Evolutionary conservation across 2,113 vertebrate species (phyloP).

Genomic region (Silurus meridionalis): DNA sequence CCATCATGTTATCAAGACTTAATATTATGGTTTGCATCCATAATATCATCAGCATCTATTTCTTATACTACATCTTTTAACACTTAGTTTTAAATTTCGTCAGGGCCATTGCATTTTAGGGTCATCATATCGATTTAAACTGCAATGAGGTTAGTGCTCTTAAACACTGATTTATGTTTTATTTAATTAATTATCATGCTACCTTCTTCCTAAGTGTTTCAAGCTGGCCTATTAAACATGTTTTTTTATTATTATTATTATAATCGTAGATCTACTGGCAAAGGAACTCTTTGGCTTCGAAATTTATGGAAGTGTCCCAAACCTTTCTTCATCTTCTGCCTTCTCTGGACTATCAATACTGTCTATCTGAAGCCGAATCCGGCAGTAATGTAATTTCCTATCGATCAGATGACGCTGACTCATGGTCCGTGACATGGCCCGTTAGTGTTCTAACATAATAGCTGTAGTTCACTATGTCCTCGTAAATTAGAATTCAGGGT

Average conservation of each 20-base stretch:
- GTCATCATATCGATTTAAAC: constrained; percentile 31
- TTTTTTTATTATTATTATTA: background rate
- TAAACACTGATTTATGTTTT: constrained; percentile 44
- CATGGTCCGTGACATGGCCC: constrained; percentile 18
- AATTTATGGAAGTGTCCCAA: constrained; percentile 27
- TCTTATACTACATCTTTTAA: constrained; percentile 21
- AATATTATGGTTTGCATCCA: background rate
- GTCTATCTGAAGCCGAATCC: constrained; percentile 26
- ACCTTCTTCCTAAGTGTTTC: constrained; percentile 33
- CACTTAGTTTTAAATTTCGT: constrained; percentile 20
- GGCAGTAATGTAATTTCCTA: constrained; percentile 47
- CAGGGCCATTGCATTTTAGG: constrained; percentile 30
- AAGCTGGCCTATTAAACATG: constrained; percentile 37
- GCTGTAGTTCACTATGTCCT: background rate
- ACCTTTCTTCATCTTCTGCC: background rate
- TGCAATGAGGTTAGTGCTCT: constrained; percentile 30
- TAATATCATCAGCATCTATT: constrained; percentile 1
- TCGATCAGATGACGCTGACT: constrained; percentile 44
- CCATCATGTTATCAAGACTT: background rate
- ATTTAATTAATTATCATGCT: constrained; percentile 37
- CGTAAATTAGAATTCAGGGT: constrained; percentile 11
- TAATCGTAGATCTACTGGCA: constrained; percentile 31
- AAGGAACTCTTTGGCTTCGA: constrained; percentile 35
- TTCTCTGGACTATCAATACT: background rate
- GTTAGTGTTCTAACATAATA: constrained; percentile 13